These are phyloP conservation scores for Sylvietta virens DNA, from an alignment of 2,113 vertebrate genomes.

Conservation along the genomic window DNA sequence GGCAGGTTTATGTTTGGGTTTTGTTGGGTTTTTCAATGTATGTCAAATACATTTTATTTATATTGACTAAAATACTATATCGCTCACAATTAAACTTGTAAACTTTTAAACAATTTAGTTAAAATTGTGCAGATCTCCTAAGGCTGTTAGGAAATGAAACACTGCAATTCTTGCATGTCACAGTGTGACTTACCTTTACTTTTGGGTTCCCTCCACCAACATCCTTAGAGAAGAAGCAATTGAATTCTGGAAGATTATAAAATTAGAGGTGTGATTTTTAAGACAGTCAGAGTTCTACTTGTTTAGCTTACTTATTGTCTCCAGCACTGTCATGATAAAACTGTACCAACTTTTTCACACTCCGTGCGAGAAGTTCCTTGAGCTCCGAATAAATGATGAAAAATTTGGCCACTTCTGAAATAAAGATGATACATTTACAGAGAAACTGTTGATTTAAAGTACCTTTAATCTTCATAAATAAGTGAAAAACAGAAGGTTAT, in stretches of 20 bases:
- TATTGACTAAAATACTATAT: background rate
- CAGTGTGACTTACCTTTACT: background rate
- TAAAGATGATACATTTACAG: conserved; percentile 67
- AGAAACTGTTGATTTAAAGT: conserved; percentile 74
- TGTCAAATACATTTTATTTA: background rate
- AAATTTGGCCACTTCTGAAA: conserved; percentile 65
- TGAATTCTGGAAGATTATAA: background rate
- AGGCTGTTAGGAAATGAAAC: background rate
- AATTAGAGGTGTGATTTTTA: background rate
- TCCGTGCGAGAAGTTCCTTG: background rate
- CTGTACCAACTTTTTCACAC: background rate
- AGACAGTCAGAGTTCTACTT: background rate
- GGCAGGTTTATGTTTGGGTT: background rate
- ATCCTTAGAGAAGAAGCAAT: background rate
- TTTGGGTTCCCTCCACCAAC: background rate
- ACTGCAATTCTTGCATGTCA: fast-evolving
- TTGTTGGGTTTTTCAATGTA: background rate
- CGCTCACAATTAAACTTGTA: background rate
- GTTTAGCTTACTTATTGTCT: background rate
- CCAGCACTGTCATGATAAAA: background rate
- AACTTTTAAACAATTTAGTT: background rate
- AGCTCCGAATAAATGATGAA: conserved; percentile 61
- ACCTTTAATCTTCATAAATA: conserved; percentile 81
- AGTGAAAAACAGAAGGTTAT: conserved; percentile 73
- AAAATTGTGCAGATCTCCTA: background rate